A percentile compares a stretch with the other conserved stretches of the same genome.
Evolutionary conservation across 2,113 vertebrate genomes (phyloP).

Genomic region (Martes martes): DNA sequence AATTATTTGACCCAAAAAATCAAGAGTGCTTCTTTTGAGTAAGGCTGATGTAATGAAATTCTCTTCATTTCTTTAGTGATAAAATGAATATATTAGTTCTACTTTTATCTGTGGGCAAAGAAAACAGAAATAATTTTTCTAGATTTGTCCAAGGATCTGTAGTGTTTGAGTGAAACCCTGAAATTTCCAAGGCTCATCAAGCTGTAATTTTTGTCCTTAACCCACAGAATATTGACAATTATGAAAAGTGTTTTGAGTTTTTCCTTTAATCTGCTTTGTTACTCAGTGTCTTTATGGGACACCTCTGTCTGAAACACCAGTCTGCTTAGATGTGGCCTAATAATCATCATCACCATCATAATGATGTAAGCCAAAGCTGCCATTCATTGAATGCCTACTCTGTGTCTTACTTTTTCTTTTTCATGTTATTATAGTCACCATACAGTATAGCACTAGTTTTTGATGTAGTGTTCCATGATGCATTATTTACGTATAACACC

Average conservation of each 20-base stretch:
- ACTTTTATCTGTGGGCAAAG: background rate
- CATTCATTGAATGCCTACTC: background rate
- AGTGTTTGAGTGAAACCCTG: background rate
- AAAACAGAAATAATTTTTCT: conserved; percentile 21
- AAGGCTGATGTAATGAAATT: background rate
- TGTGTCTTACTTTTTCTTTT: background rate
- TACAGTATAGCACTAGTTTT: background rate
- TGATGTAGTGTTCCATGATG: background rate
- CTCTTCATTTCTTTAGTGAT: background rate
- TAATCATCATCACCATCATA: background rate
- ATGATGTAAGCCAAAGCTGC: background rate
- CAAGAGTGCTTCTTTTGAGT: background rate
- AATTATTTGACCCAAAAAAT: background rate
- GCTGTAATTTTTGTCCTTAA: background rate
- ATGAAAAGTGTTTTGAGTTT: background rate
- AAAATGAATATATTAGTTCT: background rate
- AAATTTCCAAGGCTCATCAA: background rate
- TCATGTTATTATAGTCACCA: background rate
- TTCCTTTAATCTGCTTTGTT: background rate
- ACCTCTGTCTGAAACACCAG: background rate
- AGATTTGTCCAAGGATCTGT: background rate
- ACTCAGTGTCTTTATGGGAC: background rate
- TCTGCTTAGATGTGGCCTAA: background rate
- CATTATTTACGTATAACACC: background rate
- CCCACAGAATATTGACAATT: background rate